Evolutionary conservation across 1,140 invertebrate genomes (phyloP), one percentile per base, ranked within the genome.

Genomic region (Drosophila ogumai): DNA sequence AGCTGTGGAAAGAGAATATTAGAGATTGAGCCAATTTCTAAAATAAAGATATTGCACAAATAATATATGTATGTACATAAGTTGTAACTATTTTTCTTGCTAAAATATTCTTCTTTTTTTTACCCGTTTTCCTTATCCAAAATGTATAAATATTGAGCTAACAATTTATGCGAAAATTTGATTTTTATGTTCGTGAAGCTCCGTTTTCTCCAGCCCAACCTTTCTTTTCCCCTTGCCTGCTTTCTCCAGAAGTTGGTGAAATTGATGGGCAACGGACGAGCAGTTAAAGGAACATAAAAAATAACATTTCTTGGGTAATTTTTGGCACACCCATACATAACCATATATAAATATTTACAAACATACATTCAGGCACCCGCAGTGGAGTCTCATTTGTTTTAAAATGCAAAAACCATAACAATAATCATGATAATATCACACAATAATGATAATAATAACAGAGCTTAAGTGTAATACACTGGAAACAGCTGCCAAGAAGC

Each of bases 321-420:
- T 79, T 64, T 67, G 79, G 57, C 66, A 41, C 41, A 57, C 25
- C 44, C 38, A 22, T 28, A 28, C 38, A 22, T 28, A 28, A 15
- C 63, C 69, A 49, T 19, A 65, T 31, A 54, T 25, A 32, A 3
- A 55, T 19, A 19, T 3, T 15, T 13, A 50, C 3, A 8, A n/a
- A 43, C 17, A 43, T 43, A 34, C 13, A 52, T 41, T 36, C 25
- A 59, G 17, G 34, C 38, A 38, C 19, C 15, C 38, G 25, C 32
- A 68, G 41, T 25, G 22, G 25, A 71, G 68, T 40, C 50, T 49
- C 66, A 72, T 57, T 84, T 85, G 81, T 68, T 84, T 84, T 85
- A 85, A 84, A 84, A 84, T 84, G 81, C 76, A 84, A 72, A 85
- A 85, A 80, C 81, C 75, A 85, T 84, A 84, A 85, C 77, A 84